Evolutionary conservation across 2,888 invertebrate genomes (phyloP), one percentile per base, ranked within the genome.

Genomic region (Ophion obscuratus): DNA sequence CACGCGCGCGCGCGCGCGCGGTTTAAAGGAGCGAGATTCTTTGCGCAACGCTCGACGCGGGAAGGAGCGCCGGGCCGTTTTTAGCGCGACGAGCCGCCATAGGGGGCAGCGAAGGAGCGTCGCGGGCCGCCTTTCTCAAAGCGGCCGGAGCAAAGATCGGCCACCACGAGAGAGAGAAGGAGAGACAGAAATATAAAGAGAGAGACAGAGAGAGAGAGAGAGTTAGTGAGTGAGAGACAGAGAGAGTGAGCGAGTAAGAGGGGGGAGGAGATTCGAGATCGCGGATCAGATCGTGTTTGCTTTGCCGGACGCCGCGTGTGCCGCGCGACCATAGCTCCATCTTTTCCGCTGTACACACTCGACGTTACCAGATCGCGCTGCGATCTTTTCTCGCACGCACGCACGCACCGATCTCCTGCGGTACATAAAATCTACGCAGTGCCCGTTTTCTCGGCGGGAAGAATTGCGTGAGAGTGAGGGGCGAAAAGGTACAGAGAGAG

Each of bases 211-310:
- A 24, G 24, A 24, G 24, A 1, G 24, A 24, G 24, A 24, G 24
- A 2, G 24, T n/a, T n/a, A n/a, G n/a, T n/a, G n/a, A n/a, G n/a
- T n/a, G n/a, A n/a, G n/a, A n/a, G n/a, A n/a, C n/a, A n/a, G 24
- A 24, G 24, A 24, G 24, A 24, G 24, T 0, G 24, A 24, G 24
- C 1, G 24, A 2, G 24, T n/a, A n/a, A n/a, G n/a, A n/a, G 24
- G 1, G 24, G 24, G 47, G 11, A 66, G 77, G 83, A 87, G 88
- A 88, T 87, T 67, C 85, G 66, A 88, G 88, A 88, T 88, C 87
- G 80, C 74, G 88, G 89, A 89, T 89, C 87, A 87, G 91, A 91
- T 91, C 91, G 90, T 88, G 89, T 89, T 88, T 88, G 88, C 91
- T 91, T 91, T 91, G 90, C 89, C 89, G 88, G 86, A 82, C 88